phyloP scores from a whole-genome alignment of 1,140 invertebrate species.

The Trypoxylus dichotomus region DNA sequence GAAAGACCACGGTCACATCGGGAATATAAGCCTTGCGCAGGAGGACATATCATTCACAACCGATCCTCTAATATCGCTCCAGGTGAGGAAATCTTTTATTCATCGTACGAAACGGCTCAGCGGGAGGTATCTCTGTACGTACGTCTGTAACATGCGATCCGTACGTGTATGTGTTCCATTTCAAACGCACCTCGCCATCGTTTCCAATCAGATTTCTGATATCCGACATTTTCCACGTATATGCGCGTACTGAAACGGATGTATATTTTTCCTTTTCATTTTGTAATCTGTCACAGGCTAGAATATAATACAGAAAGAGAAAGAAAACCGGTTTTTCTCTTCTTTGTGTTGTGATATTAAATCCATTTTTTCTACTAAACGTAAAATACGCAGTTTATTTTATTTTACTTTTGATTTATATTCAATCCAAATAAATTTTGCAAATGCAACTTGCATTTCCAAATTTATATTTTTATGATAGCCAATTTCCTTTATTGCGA shows the following conservation, averaged over 20 bases:
- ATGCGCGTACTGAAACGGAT: not conserved
- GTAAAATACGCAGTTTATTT: no score
- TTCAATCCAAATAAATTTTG: no score
- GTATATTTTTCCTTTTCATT: not conserved
- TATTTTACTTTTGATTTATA: no score
- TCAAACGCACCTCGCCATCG: not conserved
- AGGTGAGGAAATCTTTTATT: conserved; percentile 31
- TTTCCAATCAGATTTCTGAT: conserved; percentile 14
- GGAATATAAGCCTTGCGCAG: conserved; percentile 62
- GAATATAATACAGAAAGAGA: not conserved
- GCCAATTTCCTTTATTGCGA: no score
- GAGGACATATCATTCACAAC: conserved; percentile 40
- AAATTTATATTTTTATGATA: no score
- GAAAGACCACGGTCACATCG: conserved; percentile 64
- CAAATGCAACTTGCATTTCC: no score
- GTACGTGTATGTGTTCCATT: conserved; percentile 1
- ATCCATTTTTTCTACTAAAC: no score
- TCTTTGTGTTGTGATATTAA: no score
- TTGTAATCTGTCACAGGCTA: not conserved
- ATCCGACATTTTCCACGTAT: not conserved
- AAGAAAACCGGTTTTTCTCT: no score
- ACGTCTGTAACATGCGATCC: not conserved
- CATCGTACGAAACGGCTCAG: not conserved
- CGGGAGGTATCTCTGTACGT: not conserved
- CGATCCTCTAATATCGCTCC: conserved; percentile 28